Evolutionary conservation across 1,140 invertebrate species (phyloP).

Genomic region (Aphaenogaster rudis): DNA sequence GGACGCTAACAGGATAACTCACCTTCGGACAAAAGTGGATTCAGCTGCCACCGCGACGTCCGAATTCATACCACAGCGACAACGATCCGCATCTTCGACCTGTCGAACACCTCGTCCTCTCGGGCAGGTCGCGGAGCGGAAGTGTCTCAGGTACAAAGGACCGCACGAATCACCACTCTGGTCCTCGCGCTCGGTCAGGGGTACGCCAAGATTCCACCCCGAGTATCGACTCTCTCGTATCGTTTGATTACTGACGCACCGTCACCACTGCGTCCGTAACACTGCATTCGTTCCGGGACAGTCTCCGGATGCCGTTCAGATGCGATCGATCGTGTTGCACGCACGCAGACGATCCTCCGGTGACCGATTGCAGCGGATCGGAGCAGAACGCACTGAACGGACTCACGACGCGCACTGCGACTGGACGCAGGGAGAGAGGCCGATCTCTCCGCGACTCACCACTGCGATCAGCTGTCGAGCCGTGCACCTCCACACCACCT

Average conservation of each 20-base stretch:
- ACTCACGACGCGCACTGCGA: slow-evolving; percentile 47
- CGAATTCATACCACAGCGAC: slow-evolving; percentile 67
- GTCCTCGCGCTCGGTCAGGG: slow-evolving; percentile 14
- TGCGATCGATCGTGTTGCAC: slow-evolving; percentile 31
- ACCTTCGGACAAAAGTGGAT: slow-evolving; percentile 60
- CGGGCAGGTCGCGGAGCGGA: neutral
- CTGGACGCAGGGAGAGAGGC: slow-evolving; percentile 54
- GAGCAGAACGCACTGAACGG: slow-evolving; percentile 25
- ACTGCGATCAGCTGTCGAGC: slow-evolving; percentile 77
- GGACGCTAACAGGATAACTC: slow-evolving; percentile 32
- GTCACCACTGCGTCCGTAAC: neutral
- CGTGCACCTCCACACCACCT: slow-evolving; percentile 66
- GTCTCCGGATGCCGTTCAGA: neutral
- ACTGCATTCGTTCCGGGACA: slow-evolving; percentile 35
- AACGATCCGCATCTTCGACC: slow-evolving; percentile 62
- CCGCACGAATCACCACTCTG: neutral
- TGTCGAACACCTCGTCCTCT: neutral
- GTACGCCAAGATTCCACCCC: slow-evolving; percentile 10
- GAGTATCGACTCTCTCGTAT: slow-evolving; percentile 17
- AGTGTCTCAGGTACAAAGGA: neutral
- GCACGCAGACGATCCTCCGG: neutral
- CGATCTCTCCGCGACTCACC: slow-evolving; percentile 51
- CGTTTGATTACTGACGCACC: slow-evolving; percentile 48
- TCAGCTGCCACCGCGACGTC: slow-evolving; percentile 58
- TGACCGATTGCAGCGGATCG: neutral